Conservation (phyloP, 2,797 vertebrate genomes). For the Anguilla megastoma region DNA sequence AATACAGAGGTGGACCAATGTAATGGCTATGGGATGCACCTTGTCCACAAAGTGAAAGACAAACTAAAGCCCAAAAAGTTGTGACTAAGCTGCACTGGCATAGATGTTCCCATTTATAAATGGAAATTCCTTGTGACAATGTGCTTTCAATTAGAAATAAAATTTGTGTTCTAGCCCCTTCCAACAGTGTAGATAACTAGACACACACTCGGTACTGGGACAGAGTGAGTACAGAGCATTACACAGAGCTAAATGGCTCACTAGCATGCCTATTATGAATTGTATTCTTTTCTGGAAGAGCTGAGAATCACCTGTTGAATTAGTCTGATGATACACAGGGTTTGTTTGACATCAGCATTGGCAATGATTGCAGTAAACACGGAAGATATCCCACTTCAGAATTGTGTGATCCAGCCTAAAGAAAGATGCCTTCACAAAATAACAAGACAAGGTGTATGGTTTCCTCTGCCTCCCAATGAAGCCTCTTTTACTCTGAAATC, state of each 20-base stretch:
- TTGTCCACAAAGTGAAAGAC: background rate
- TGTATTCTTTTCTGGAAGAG: background rate
- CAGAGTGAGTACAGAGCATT: background rate
- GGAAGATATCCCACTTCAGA: background rate
- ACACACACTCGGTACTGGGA: background rate
- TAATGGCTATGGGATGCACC: background rate
- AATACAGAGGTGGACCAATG: background rate
- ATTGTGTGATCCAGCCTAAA: slow-evolving; percentile 21
- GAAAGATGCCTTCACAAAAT: background rate
- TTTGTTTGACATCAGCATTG: background rate
- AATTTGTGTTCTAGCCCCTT: background rate
- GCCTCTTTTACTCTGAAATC: background rate
- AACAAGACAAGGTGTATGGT: background rate
- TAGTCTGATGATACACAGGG: background rate
- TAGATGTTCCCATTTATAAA: background rate
- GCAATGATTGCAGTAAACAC: background rate
- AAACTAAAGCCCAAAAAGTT: background rate
- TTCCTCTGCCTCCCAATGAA: background rate
- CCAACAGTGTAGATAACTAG: background rate
- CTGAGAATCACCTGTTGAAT: background rate
- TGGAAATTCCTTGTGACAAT: background rate
- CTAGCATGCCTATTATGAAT: background rate
- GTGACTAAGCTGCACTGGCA: background rate
- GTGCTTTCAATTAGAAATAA: background rate
- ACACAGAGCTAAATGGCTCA: background rate